Evolutionary conservation across 2,797 vertebrate genomes (phyloP).

Genomic region (Pangasius djambal): DNA sequence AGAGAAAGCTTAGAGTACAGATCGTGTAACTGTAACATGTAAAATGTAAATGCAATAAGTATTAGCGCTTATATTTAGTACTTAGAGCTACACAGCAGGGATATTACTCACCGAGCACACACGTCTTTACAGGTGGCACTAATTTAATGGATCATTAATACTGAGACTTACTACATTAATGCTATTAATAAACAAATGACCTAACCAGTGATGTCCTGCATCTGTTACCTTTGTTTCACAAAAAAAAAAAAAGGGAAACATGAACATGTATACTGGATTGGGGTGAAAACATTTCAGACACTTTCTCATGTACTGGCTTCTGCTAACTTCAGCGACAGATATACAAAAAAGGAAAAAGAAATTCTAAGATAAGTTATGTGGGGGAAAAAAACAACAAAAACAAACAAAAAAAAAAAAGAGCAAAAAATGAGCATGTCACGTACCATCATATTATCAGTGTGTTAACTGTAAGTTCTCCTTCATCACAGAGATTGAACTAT

Average conservation of each 20-base stretch:
- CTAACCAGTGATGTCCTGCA: slow-evolving; percentile 39
- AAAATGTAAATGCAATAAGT: neutral
- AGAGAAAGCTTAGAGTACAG: neutral
- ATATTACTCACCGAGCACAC: neutral
- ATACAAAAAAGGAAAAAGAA: slow-evolving; percentile 11
- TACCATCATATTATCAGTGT: slow-evolving; percentile 41
- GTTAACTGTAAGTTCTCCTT: slow-evolving; percentile 47
- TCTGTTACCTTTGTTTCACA: slow-evolving; percentile 10
- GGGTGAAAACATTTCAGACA: slow-evolving; percentile 9
- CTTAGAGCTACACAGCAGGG: neutral
- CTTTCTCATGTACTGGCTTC: neutral
- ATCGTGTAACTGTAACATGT: neutral
- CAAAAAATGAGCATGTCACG: neutral
- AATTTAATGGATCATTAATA: slow-evolving; percentile 14
- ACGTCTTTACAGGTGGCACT: neutral
- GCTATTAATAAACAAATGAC: neutral
- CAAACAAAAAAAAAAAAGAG: neutral
- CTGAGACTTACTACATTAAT: neutral
- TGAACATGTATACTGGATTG: neutral
- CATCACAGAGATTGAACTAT: slow-evolving; percentile 34
- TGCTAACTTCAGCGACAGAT: neutral
- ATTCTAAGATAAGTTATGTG: slow-evolving; percentile 19
- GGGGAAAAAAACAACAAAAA: neutral
- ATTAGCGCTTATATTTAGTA: neutral
- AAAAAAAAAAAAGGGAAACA: neutral